Percentiles rank a stretch among this genome's conserved stretches.
Evolutionary conservation across 2,113 vertebrate genomes (phyloP).

Genomic region (Diadophis punctatus): DNA sequence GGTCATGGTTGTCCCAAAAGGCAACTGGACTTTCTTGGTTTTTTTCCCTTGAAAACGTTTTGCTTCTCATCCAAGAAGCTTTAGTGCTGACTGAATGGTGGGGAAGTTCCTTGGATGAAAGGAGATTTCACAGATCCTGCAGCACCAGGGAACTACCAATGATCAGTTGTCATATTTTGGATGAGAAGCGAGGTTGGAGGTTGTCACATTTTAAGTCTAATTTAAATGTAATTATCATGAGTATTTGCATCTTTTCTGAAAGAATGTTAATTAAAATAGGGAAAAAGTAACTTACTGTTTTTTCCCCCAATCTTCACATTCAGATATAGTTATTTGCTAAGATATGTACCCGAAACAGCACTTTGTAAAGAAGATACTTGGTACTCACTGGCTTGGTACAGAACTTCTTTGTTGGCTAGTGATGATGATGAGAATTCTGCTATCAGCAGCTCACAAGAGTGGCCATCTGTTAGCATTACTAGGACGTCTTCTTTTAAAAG

Average conservation of each 20-base stretch:
- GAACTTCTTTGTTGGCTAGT: slow-evolving; percentile 77
- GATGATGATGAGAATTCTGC: slow-evolving; percentile 77
- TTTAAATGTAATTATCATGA: neutral
- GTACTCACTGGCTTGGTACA: slow-evolving; percentile 79
- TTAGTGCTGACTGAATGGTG: neutral
- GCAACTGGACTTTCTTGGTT: neutral
- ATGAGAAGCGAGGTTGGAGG: neutral
- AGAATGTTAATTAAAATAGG: neutral
- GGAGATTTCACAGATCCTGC: neutral
- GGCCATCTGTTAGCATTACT: slow-evolving; percentile 46
- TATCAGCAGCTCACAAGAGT: slow-evolving; percentile 65
- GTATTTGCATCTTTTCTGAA: neutral
- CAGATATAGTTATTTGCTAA: slow-evolving; percentile 82
- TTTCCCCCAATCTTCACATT: neutral
- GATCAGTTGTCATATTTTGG: neutral
- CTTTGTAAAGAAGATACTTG: slow-evolving; percentile 74
- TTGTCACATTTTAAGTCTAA: neutral
- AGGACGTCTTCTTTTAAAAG: slow-evolving; percentile 65
- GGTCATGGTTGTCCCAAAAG: neutral
- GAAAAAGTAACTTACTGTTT: neutral
- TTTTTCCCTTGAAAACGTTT: neutral
- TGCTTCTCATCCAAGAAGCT: neutral
- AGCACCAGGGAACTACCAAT: neutral
- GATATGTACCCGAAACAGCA: slow-evolving; percentile 68
- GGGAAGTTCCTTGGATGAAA: neutral